A percentile compares a stretch with the other conserved stretches of the same genome.
Conservation (phyloP, 2,113 vertebrate species). For the Pao palembangensis region DNA sequence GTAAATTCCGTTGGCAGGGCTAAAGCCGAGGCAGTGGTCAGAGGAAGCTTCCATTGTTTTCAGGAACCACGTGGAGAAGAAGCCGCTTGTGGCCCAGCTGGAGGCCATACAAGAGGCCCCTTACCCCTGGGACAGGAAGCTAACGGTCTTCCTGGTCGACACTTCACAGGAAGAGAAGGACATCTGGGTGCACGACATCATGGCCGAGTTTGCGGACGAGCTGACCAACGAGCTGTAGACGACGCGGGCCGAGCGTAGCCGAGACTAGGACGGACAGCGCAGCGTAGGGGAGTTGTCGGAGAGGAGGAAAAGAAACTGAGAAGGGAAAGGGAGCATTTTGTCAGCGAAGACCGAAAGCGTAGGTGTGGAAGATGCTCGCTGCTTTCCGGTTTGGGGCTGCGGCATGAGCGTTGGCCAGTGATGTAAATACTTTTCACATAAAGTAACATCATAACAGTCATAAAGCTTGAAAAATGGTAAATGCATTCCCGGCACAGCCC, state of each 20-base stretch:
- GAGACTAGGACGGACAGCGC: not conserved
- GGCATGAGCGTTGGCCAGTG: too few relatives aligned
- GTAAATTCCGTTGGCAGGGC: conserved; percentile 70
- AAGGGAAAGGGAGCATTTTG: not conserved
- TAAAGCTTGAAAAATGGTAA: too few relatives aligned
- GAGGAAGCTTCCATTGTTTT: conserved; percentile 95
- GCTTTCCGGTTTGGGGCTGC: conserved; percentile 24
- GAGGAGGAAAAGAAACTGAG: not conserved
- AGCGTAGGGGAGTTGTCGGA: not conserved
- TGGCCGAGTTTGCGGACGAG: conserved; percentile 85
- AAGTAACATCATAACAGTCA: not conserved
- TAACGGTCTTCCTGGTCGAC: conserved; percentile 88
- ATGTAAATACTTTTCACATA: too few relatives aligned
- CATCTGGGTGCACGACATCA: conserved; percentile 95
- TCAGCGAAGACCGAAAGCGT: not conserved
- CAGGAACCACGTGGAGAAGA: conserved; percentile 96
- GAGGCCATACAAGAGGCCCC: conserved; percentile 80
- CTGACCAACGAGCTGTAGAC: conserved; percentile 57
- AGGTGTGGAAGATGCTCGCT: conserved; percentile 11
- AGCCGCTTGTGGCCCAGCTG: conserved; percentile 89
- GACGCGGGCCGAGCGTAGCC: not conserved
- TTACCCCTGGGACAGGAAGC: conserved; percentile 87
- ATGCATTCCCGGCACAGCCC: too few relatives aligned
- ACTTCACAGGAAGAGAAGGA: conserved; percentile 89
- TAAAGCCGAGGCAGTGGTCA: conserved; percentile 88